Evolutionary conservation across 2,888 invertebrate species (phyloP).

Genomic region (Tetranychus truncatus): DNA sequence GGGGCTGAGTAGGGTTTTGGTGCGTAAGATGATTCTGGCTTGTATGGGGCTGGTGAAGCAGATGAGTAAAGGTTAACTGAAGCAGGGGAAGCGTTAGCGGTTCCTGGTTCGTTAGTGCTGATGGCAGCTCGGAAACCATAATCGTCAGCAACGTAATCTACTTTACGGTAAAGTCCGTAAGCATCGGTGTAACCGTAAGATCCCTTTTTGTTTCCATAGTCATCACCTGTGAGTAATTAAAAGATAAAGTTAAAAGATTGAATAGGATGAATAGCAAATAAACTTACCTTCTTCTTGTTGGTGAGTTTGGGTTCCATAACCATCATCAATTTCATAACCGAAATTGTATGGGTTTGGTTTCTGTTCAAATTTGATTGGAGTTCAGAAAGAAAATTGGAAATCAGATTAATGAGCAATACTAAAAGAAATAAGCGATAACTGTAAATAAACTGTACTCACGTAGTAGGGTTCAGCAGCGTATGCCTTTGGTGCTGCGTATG

Average conservation of each 20-base stretch:
- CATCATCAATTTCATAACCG: constrained; percentile 20
- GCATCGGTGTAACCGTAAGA: constrained; percentile 19
- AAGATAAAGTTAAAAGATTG: neutral
- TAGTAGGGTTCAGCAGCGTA: constrained; percentile 50
- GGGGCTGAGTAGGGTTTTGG: neutral
- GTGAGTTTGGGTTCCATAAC: constrained; percentile 17
- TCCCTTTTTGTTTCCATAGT: constrained; percentile 11
- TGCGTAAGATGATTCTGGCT: neutral
- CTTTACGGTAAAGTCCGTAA: constrained; percentile 15
- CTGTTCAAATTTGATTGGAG: neutral
- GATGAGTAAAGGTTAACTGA: constrained; percentile 1
- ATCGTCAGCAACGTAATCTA: constrained; percentile 17
- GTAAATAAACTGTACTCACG: constrained; percentile 42
- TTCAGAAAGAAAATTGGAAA: no score
- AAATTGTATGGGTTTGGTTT: constrained; percentile 18
- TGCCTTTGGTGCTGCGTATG: constrained; percentile 37
- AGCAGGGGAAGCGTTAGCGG: neutral
- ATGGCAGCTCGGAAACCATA: constrained; percentile 16
- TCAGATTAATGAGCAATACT: neutral
- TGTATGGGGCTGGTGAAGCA: constrained; percentile 5
- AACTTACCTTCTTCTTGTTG: constrained; percentile 14
- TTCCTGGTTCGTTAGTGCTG: constrained; percentile 17
- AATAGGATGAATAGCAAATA: neutral
- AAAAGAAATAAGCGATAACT: constrained; percentile 38
- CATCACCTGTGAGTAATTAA: neutral